phyloP scores from a whole-genome alignment of 2,797 vertebrate genomes.

The Notamacropus eugenii region DNA sequence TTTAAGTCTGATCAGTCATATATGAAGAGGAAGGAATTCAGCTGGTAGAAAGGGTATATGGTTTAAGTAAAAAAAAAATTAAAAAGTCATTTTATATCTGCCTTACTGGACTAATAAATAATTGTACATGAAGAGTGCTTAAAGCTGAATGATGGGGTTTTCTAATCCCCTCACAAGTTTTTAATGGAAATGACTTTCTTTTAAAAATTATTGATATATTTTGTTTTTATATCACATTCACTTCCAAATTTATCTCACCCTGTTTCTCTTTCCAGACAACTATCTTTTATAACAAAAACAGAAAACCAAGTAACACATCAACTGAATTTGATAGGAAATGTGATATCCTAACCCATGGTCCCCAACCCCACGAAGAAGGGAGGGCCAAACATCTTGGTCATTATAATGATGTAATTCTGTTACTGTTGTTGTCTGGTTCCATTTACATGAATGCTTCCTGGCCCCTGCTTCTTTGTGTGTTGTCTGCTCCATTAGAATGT shows the following conservation, averaged over 20 bases:
- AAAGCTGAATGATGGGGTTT: constrained; percentile 94
- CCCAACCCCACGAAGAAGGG: background rate
- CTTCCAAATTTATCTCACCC: background rate
- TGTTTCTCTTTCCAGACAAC: background rate
- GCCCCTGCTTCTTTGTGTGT: background rate
- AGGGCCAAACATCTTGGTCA: background rate
- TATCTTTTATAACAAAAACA: background rate
- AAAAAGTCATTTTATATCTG: constrained; percentile 90
- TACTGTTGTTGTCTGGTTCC: background rate
- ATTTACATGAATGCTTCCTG: background rate
- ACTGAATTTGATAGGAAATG: background rate
- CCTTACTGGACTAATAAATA: constrained; percentile 87
- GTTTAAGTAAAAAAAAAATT: constrained; percentile 90
- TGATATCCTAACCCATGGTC: background rate
- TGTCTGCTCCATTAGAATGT: too few species aligned
- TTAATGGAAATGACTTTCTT: background rate
- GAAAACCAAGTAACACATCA: background rate
- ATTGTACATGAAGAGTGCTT: constrained; percentile 90
- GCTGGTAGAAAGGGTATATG: constrained; percentile 92
- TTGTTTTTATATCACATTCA: background rate
- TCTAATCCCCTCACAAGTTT: constrained; percentile 87
- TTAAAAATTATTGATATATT: background rate
- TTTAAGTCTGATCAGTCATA: constrained; percentile 90
- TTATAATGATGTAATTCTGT: background rate
- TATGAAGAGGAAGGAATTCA: constrained; percentile 93